Evolutionary conservation across 2,797 vertebrate species (phyloP).

Genomic region (Carduelis carduelis): DNA sequence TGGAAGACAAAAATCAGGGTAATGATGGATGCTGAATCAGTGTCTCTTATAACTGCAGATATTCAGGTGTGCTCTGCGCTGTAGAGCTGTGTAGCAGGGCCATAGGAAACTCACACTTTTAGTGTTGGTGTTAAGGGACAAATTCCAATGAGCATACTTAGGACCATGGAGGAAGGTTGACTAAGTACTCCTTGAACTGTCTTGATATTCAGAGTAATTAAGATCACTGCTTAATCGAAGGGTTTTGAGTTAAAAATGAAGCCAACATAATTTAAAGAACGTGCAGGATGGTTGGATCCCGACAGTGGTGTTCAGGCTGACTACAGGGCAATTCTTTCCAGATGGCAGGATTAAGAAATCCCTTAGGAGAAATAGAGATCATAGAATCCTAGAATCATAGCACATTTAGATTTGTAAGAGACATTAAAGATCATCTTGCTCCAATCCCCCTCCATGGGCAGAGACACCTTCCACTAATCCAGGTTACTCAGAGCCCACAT

Average conservation of each 20-base stretch:
- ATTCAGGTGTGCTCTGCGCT: not conserved
- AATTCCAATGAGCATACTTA: not conserved
- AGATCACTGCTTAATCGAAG: not conserved
- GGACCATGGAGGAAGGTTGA: not conserved
- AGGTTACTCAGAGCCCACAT: not conserved
- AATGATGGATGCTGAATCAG: not conserved
- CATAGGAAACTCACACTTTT: not conserved
- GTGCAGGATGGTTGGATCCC: not conserved
- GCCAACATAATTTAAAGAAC: not conserved
- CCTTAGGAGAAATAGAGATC: rapidly evolving
- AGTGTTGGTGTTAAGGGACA: not conserved
- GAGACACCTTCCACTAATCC: not conserved
- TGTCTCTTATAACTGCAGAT: not conserved
- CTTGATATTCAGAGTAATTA: not conserved
- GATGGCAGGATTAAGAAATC: not conserved
- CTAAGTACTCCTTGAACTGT: not conserved
- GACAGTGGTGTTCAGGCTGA: not conserved
- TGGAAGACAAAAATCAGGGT: not conserved
- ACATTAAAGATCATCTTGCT: not conserved
- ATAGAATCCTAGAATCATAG: not conserved
- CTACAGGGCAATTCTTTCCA: not conserved
- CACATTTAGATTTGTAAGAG: rapidly evolving
- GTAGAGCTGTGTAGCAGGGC: not conserved
- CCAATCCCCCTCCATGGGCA: not conserved
- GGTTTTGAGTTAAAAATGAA: not conserved